Base-by-base conservation (phyloP, 2,113 vertebrate species). In the Scomber japonicus region DNA sequence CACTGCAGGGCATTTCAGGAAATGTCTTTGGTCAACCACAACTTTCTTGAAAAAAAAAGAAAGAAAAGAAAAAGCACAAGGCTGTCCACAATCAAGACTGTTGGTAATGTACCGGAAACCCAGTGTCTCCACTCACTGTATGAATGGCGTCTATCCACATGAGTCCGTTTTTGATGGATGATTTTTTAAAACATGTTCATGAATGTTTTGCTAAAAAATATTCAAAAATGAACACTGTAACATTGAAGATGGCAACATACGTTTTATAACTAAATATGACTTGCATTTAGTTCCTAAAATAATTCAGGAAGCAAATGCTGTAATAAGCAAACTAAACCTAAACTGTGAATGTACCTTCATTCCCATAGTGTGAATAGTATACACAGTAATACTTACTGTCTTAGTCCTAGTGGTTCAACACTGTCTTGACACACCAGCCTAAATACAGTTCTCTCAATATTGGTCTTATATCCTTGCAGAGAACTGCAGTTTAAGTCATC, bases 21-120 rank as follows among this genome's bases (percentile, higher is more conserved):
- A 93, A 93, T 92, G 79, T 82, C 78, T 93, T 82, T 92, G 92
- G 91, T 94, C 66, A 82, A 90, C 91, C 91, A 82, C 89, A 89
- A 83, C 74, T 91, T 82, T 86, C 74, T 79, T 68, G 62, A 83
- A 75, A 69, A 83, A 85, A 86, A 70, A 74, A 73, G 35, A 79
- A 44, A 11, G 80, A 59, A 35, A 82, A 53, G 49, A 82, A 75
- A 62, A 76, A 74, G 56, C 12, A 21, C 54, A 84, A 49, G 49
- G n/a, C 64, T 64, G 48, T 83, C 66, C 67, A 82, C 72, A 88
- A 88, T 89, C 80, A 85, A 66, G 86, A 82, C 79, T 78, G 53
- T 44, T 76, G 70, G 82, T 82, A 80, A 84, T 80, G 82, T 71
- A 78, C 50, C 78, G 55, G 69, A 92, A 92, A 91, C 75, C 86